These are phyloP conservation scores for Heterodera carotae DNA, from an alignment of 1,140 invertebrate species.

Conservation along the genomic window DNA sequence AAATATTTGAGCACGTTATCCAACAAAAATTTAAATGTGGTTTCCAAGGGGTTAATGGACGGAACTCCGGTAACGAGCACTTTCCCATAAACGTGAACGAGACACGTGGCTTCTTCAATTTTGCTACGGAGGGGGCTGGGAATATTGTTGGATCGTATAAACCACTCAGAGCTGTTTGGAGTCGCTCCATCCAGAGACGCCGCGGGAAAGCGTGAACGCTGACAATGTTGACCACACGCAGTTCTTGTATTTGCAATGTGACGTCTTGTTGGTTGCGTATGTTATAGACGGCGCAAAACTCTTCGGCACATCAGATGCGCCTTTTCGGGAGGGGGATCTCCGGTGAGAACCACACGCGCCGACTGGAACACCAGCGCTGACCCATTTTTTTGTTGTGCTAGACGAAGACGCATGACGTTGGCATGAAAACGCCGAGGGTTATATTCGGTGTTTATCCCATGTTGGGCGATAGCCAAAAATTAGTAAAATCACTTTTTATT, in stretches of 20 bases:
- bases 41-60: not conserved
- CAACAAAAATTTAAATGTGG: not conserved
- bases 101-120: not conserved
- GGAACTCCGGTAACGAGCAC: not conserved
- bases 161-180: not conserved
- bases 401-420: slow-evolving; percentile 9
- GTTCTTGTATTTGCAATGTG: not conserved
- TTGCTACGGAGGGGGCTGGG: slow-evolving; percentile 19
- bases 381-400: not conserved
- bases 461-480: not conserved
- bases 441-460: slow-evolving; percentile 2
- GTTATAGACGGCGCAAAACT: not conserved
- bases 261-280: not conserved
- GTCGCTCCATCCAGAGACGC: not conserved
- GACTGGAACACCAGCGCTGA: not conserved
- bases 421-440: not conserved
- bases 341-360: slow-evolving; percentile 1
- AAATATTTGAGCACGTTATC: not conserved
- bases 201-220: not conserved
- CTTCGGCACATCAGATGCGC: not conserved
- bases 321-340: not conserved
- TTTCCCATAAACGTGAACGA: slow-evolving; percentile 5
- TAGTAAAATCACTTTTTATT: not conserved
- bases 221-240: slow-evolving; percentile 5
- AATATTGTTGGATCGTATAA: slow-evolving; percentile 21